Evolutionary conservation across 2,888 invertebrate genomes (phyloP).

Genomic region (Lamellibrachia columna): DNA sequence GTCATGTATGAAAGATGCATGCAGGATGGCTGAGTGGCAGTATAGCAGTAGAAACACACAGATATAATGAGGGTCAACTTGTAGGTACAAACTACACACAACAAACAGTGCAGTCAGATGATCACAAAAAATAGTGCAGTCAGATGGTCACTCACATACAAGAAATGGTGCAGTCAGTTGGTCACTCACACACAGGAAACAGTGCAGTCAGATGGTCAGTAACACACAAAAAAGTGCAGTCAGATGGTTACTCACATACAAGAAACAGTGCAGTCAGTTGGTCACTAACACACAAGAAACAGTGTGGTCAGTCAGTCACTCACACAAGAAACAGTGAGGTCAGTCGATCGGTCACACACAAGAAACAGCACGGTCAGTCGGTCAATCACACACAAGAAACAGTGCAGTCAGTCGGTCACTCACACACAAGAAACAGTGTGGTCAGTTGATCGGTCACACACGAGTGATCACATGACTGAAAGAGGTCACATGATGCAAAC

Average conservation of each 20-base stretch:
- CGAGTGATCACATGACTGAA: not conserved
- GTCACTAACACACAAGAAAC: no score
- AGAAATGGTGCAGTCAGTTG: no score
- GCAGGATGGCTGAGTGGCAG: not conserved
- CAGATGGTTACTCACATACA: no score
- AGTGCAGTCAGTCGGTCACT: not conserved
- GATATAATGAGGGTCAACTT: not conserved
- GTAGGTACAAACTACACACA: not conserved
- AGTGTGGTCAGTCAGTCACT: not conserved
- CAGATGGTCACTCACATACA: no score
- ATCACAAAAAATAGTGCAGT: not conserved
- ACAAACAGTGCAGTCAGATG: not conserved
- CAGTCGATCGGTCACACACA: not conserved
- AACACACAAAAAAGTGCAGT: no score
- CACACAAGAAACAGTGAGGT: not conserved
- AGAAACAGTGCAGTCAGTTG: no score
- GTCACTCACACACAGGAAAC: no score
- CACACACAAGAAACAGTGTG: not conserved
- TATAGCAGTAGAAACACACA: not conserved
- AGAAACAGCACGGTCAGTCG: no score
- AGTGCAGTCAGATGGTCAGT: no score
- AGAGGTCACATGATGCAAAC: not conserved
- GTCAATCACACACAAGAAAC: no score
- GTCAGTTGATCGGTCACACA: not conserved
- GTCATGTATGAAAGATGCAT: not conserved